These are phyloP conservation scores for Trogon melanurus DNA, from an alignment of 2,113 vertebrate genomes.

Conservation along the genomic window DNA sequence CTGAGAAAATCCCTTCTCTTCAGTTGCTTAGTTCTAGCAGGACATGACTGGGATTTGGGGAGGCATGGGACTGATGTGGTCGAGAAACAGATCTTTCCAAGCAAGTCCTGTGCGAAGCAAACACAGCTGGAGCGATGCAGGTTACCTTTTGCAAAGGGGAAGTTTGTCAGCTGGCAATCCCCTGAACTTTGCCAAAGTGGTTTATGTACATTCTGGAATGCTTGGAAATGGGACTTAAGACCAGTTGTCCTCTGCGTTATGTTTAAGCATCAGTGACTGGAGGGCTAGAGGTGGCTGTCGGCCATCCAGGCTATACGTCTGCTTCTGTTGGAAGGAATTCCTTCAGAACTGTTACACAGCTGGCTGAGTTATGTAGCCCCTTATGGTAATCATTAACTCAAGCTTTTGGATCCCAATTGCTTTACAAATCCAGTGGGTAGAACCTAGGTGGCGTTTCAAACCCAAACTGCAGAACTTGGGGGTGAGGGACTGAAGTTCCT, in stretches of 20 bases:
- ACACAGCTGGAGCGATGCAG: not conserved
- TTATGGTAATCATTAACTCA: conserved; percentile 14
- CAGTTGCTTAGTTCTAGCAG: not conserved
- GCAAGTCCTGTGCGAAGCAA: not conserved
- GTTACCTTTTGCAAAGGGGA: not conserved
- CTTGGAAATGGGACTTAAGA: not conserved
- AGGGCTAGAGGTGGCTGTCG: not conserved
- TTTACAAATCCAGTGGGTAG: not conserved
- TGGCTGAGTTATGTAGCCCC: not conserved
- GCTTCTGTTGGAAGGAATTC: conserved; percentile 6
- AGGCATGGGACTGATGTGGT: not conserved
- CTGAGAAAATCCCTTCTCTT: not conserved
- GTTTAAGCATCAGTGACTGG: not conserved
- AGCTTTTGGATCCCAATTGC: not conserved
- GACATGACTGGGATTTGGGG: not conserved
- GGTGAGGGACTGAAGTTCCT: not conserved
- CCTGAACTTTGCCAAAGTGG: not conserved
- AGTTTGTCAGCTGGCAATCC: fast-evolving
- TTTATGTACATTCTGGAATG: not conserved
- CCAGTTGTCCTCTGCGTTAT: not conserved
- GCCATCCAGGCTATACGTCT: not conserved
- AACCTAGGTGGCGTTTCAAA: not conserved
- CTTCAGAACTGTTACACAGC: not conserved
- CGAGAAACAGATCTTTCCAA: not conserved
- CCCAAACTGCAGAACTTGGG: not conserved